phyloP scores from a whole-genome alignment of 2,797 vertebrate species.

The Hoplostethus atlanticus region DNA sequence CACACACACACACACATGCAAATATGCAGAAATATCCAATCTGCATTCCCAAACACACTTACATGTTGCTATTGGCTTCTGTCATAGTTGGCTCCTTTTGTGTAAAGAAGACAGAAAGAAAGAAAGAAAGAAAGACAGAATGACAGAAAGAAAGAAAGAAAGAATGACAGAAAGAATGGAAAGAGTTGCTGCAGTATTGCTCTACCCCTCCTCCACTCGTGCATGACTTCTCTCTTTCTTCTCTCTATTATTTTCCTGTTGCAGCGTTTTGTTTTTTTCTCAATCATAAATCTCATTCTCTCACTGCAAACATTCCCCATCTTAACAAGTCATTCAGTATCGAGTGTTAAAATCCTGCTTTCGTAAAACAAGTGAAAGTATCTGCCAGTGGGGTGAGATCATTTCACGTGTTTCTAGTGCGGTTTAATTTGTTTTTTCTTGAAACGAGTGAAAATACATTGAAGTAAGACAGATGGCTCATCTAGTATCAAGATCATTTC shows the following conservation, averaged over 20 bases:
- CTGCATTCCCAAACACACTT: conserved; percentile 17
- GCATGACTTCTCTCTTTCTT: conserved; percentile 42
- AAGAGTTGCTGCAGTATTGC: conserved; percentile 42
- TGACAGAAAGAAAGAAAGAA: neutral
- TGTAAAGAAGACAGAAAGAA: conserved; percentile 43
- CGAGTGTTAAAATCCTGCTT: no score
- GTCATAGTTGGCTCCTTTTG: conserved; percentile 39
- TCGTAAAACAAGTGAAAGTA: no score
- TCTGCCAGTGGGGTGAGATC: no score
- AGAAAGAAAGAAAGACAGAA: conserved; percentile 3
- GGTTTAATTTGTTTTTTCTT: no score
- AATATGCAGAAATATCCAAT: neutral
- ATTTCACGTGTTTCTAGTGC: no score
- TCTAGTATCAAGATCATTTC: no score
- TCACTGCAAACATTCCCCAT: neutral
- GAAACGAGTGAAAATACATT: no score
- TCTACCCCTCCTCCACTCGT: conserved; percentile 24
- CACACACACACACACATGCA: conserved; percentile 12
- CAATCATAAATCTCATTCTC: neutral
- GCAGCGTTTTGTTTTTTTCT: conserved; percentile 32
- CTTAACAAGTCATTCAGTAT: no score
- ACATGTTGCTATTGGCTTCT: conserved; percentile 20
- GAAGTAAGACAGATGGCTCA: no score
- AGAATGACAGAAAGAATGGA: conserved; percentile 34
- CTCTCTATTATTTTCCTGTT: conserved; percentile 12